Base-by-base conservation (phyloP, 2,888 invertebrate species). In the Pheosia gnoma region DNA sequence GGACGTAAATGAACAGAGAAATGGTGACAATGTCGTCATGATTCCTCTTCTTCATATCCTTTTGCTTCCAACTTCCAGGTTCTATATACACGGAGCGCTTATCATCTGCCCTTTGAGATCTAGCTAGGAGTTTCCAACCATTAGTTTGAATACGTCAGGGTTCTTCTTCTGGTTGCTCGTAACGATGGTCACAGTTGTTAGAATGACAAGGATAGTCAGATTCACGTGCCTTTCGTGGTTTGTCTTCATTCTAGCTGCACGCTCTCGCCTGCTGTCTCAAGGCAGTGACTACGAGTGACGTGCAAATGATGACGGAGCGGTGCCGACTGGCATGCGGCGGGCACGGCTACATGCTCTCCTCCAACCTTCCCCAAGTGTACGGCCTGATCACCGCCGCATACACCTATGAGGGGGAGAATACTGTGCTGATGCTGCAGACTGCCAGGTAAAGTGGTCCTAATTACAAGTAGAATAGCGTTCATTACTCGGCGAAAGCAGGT, bases 331-430 rank as follows among this genome's bases (percentile, higher is more conserved):
- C 98, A 0, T 99, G 99, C 83, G 99, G 99, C 3, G 99, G 99
- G 0, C 99, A 99, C 83, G 99, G 99, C 5, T 99, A 97, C 89
- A 96, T 98, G 96, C 95, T 96, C 59, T 95, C 96, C 39, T 97
- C 98, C 45, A 98, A 97, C 84, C 94, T 99, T 58, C 98, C 98
- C 0, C 95, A 96, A 57, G 96, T 97, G 4, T 99, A 98, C 77
- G 96, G 96, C 3, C 90, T 96, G 67, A 95, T 96, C 11, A 97
- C 98, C 0, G 98, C 98, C 0, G 96, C 97, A 45, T 97, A 96
- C 80, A 99, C 99, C 0, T 99, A 99, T 76, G 99, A 99, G 89
- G 99, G 99, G 7, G 99, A 99, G 90, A 98, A 99, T 82, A 98
- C 98, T 0, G 99, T 99, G 3, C 94, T 99, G 81, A 92, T 97